These are phyloP conservation scores for Tenebrosternarchus preto DNA, from an alignment of 2,113 vertebrate genomes.

Conservation along the genomic window DNA sequence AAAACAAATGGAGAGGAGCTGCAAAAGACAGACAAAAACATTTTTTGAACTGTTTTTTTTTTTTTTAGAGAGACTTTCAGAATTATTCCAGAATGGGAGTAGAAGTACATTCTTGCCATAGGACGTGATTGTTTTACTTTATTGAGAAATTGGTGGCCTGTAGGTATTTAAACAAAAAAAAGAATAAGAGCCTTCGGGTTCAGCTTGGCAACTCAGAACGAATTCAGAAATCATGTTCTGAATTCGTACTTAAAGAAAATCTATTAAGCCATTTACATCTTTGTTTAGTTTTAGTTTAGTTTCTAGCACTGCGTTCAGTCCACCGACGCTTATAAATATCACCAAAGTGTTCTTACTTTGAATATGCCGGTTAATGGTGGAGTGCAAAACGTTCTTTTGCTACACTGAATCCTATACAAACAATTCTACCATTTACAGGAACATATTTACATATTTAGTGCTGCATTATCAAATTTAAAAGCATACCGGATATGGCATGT, in stretches of 20 bases:
- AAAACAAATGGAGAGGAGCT: too few species aligned
- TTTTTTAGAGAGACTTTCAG: background rate
- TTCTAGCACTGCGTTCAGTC: background rate
- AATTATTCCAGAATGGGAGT: background rate
- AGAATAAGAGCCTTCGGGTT: too few species aligned
- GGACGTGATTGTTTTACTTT: background rate
- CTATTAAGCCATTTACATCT: too few species aligned
- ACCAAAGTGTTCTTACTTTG: constrained; percentile 19
- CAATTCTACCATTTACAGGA: background rate
- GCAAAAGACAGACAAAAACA: too few species aligned
- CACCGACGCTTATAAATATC: background rate
- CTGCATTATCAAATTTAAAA: background rate
- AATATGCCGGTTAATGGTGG: background rate
- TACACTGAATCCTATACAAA: background rate
- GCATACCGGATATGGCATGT: too few species aligned
- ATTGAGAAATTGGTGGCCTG: too few species aligned
- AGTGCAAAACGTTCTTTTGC: background rate
- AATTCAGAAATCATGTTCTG: too few species aligned
- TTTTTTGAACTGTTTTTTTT: too few species aligned
- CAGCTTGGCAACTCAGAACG: too few species aligned
- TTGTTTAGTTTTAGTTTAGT: too few species aligned
- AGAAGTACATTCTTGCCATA: background rate
- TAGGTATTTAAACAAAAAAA: too few species aligned
- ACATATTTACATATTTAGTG: background rate
- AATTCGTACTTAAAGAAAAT: too few species aligned